Conservation (phyloP, 2,888 invertebrate species). For the Darwinula stevensoni region DNA sequence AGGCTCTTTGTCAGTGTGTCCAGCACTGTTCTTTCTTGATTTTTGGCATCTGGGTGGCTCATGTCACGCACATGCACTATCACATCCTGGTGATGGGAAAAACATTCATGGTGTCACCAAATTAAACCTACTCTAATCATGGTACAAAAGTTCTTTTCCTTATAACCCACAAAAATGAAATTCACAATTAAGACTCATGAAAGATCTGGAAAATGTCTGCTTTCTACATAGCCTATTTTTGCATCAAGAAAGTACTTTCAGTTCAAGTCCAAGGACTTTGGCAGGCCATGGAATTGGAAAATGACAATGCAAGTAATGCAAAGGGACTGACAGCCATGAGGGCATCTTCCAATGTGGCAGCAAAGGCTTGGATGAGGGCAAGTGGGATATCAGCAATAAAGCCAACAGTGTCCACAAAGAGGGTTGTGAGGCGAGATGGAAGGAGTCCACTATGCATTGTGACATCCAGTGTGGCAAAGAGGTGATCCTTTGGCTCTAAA, state of each 20-base stretch:
- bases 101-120: too few species aligned
- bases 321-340: conserved; percentile 26
- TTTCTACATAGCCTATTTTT: too few species aligned
- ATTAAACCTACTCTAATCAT: too few species aligned
- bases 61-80: conserved; percentile 46
- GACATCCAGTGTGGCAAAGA: conserved; percentile 64
- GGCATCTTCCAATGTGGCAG: conserved; percentile 50
- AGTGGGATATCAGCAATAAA: conserved; percentile 59
- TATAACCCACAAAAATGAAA: too few species aligned
- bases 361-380: conserved; percentile 41
- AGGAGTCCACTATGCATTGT: conserved; percentile 38
- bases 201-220: too few species aligned
- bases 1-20: conserved; percentile 29
- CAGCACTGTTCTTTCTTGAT: conserved; percentile 36
- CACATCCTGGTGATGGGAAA: too few species aligned
- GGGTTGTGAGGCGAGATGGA: conserved; percentile 29
- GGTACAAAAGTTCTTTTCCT: too few species aligned
- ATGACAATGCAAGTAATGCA: conserved; percentile 5
- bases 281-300: too few species aligned
- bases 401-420: conserved; percentile 57
- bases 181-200: too few species aligned
- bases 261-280: too few species aligned
- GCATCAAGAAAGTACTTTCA: too few species aligned
- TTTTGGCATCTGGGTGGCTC: conserved; percentile 34
- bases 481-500: conserved; percentile 33